Conservation (phyloP, 2,113 vertebrate species). For the Rissa tridactyla region DNA sequence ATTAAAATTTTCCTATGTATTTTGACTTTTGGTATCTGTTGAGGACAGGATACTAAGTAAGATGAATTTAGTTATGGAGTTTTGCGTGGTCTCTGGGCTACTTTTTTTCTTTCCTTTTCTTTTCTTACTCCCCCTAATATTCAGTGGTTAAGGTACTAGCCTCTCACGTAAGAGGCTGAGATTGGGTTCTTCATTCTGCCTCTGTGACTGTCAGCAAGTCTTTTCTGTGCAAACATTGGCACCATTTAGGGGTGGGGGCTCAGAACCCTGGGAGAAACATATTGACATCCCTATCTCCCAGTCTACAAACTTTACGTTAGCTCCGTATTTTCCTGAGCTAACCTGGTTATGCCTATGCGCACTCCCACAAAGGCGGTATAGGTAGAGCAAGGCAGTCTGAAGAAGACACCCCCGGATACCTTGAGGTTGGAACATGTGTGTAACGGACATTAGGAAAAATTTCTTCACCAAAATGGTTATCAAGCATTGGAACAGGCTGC, state of each 20-base stretch:
- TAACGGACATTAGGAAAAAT: neutral
- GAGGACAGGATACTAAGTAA: neutral
- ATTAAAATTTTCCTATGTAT: neutral
- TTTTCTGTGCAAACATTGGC: neutral
- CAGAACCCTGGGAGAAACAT: neutral
- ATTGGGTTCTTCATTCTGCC: neutral
- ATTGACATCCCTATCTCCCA: neutral
- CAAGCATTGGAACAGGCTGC: neutral
- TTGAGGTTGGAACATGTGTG: rapidly evolving
- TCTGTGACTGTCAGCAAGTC: neutral
- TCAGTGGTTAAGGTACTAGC: neutral
- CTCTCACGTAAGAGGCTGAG: neutral
- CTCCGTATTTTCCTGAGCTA: neutral
- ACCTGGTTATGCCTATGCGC: neutral
- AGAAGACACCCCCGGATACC: neutral
- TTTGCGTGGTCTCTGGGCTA: neutral
- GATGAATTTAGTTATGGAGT: neutral
- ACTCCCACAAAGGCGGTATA: neutral
- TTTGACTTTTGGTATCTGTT: neutral
- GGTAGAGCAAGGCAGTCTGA: neutral
- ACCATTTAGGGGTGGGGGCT: neutral
- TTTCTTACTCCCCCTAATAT: neutral
- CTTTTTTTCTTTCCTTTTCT: neutral
- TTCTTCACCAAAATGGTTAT: neutral
- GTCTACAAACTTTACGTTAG: neutral